Conservation (phyloP, 2,797 vertebrate genomes). For the Paedocypris micromegethes region DNA sequence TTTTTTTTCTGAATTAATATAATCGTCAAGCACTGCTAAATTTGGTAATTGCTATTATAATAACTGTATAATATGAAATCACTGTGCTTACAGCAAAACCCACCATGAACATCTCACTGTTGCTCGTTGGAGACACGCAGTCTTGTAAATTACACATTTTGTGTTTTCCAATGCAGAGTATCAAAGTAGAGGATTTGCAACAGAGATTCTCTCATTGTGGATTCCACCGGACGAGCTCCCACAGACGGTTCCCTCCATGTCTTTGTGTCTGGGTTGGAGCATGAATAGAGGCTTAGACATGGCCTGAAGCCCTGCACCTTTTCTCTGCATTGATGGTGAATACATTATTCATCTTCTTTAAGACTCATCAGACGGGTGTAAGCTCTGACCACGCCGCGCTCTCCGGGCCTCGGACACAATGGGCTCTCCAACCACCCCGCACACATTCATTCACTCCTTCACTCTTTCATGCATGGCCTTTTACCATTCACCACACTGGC, state of each 20-base stretch:
- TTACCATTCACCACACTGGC: slow-evolving; percentile 15
- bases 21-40: too few relatives aligned
- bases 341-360: slow-evolving; percentile 77
- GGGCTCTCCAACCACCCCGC: slow-evolving; percentile 18
- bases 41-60: too few relatives aligned
- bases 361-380: slow-evolving; percentile 69
- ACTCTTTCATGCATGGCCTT: slow-evolving; percentile 22
- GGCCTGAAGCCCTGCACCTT: slow-evolving; percentile 67
- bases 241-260: slow-evolving; percentile 57
- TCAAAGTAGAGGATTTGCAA: slow-evolving; percentile 22
- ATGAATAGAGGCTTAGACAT: slow-evolving; percentile 73
- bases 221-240: slow-evolving; percentile 64
- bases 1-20: too few relatives aligned
- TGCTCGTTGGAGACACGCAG: background rate
- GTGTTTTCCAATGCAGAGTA: slow-evolving; percentile 2
- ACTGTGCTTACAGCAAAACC: background rate
- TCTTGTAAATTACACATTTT: slow-evolving; percentile 15
- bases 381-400: slow-evolving; percentile 53
- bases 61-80: too few relatives aligned
- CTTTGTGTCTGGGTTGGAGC: slow-evolving; percentile 69
- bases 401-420: slow-evolving; percentile 35
- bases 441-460: slow-evolving; percentile 25
- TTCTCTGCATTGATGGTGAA: slow-evolving; percentile 70
- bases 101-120: background rate
- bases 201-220: slow-evolving; percentile 58